Evolutionary conservation across 2,888 invertebrate genomes (phyloP).

Genomic region (Ryuthela nishihirai): DNA sequence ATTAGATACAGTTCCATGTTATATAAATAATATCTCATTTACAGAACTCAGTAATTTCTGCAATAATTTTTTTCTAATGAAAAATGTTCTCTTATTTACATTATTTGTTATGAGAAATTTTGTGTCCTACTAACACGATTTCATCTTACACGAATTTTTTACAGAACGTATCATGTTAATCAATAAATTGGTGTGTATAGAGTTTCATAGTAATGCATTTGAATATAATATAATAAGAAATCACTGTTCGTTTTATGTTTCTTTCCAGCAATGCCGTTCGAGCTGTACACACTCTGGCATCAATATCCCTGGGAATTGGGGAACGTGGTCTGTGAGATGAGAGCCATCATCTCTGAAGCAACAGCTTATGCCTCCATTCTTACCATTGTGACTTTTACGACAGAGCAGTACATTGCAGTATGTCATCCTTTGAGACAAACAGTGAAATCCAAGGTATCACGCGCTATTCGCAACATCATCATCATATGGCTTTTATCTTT

Average conservation of each 20-base stretch:
- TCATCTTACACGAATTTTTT: too few species aligned
- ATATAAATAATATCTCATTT: too few species aligned
- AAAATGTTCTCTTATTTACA: too few species aligned
- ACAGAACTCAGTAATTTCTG: too few species aligned
- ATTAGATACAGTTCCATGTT: too few species aligned
- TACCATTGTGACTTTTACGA: constrained; percentile 54
- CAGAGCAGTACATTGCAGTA: constrained; percentile 52
- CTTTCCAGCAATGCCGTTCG: constrained; percentile 52
- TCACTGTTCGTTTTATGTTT: background rate
- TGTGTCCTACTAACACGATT: too few species aligned
- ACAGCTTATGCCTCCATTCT: constrained; percentile 54
- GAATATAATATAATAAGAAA: too few species aligned
- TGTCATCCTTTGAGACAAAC: constrained; percentile 50
- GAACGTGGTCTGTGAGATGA: constrained; percentile 51
- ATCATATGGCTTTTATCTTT: constrained; percentile 52
- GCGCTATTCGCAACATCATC: constrained; percentile 51
- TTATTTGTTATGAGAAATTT: too few species aligned
- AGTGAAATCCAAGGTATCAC: constrained; percentile 46
- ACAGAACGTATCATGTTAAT: too few species aligned
- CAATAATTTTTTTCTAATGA: too few species aligned
- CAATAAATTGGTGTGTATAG: too few species aligned
- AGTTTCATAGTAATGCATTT: too few species aligned
- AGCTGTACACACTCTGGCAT: constrained; percentile 53
- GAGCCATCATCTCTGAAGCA: constrained; percentile 53
- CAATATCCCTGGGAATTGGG: constrained; percentile 54